These are phyloP conservation scores for Gobius niger DNA, from an alignment of 2,113 vertebrate genomes.

Conservation along the genomic window DNA sequence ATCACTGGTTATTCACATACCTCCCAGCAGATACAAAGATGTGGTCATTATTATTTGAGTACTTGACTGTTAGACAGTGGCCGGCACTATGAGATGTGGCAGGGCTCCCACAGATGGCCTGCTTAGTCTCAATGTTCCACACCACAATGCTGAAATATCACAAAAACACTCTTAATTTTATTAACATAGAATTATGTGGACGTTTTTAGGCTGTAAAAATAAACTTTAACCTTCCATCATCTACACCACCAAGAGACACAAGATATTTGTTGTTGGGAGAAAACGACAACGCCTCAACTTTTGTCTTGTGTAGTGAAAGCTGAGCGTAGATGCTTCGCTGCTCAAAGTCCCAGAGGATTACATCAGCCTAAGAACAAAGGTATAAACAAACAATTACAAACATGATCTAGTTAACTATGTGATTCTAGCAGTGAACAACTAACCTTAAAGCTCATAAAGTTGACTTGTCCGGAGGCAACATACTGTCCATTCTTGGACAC, in stretches of 20 bases:
- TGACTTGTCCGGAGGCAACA: slow-evolving; percentile 88
- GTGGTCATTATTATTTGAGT: slow-evolving; percentile 77
- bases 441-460: slow-evolving; percentile 88
- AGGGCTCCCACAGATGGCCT: slow-evolving; percentile 83
- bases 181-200: not conserved
- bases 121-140: slow-evolving; percentile 81
- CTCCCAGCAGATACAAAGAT: slow-evolving; percentile 86
- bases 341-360: slow-evolving; percentile 87
- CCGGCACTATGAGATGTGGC: slow-evolving; percentile 77
- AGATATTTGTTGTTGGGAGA: slow-evolving; percentile 87
- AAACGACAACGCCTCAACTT: slow-evolving; percentile 84
- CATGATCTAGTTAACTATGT: not conserved
- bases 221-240: slow-evolving; percentile 84
- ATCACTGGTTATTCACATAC: slow-evolving; percentile 66
- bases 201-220: not conserved
- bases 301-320: slow-evolving; percentile 84
- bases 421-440: not conserved
- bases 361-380: slow-evolving; percentile 75
- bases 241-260: slow-evolving; percentile 86
- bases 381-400: not conserved
- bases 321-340: slow-evolving; percentile 74
- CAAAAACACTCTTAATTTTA: not conserved
- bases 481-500: slow-evolving; percentile 81
- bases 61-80: slow-evolving; percentile 70
- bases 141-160: slow-evolving; percentile 80